Percentiles rank a stretch among this genome's conserved stretches.
Conservation (phyloP, 2,113 vertebrate genomes). For the Stercorarius parasiticus region DNA sequence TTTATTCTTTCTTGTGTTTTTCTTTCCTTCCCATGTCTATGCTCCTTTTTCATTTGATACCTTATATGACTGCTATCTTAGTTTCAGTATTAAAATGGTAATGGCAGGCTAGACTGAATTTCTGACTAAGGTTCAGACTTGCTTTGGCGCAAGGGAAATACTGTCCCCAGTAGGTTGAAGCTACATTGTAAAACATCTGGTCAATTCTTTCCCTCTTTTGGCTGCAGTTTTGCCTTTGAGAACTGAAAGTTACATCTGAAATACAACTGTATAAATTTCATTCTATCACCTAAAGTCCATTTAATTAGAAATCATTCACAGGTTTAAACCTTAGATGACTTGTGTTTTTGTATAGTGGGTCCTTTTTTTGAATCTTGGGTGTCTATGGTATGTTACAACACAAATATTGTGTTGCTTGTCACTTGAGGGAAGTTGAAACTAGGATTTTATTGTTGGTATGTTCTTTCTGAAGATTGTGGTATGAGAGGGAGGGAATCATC, state of each 20-base stretch:
- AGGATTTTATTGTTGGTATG: background rate
- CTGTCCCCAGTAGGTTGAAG: background rate
- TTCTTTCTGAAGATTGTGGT: background rate
- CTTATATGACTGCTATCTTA: background rate
- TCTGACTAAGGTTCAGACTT: background rate
- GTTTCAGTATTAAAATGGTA: background rate
- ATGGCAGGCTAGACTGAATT: background rate
- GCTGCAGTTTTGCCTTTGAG: background rate
- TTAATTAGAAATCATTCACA: background rate
- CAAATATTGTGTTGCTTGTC: background rate
- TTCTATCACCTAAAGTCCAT: background rate
- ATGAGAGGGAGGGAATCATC: background rate
- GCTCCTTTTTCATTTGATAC: background rate
- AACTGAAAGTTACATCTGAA: background rate
- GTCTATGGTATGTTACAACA: background rate
- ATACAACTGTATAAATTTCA: background rate
- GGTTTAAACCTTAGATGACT: background rate
- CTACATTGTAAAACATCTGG: background rate
- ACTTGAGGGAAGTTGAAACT: background rate
- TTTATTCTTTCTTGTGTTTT: background rate
- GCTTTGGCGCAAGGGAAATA: background rate
- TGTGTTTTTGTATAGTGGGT: background rate
- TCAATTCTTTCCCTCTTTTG: background rate
- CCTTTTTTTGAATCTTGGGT: background rate
- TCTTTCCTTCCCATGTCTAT: background rate